These are phyloP conservation scores for Danio tinwini DNA, from an alignment of 2,797 vertebrate species.

Conservation along the genomic window DNA sequence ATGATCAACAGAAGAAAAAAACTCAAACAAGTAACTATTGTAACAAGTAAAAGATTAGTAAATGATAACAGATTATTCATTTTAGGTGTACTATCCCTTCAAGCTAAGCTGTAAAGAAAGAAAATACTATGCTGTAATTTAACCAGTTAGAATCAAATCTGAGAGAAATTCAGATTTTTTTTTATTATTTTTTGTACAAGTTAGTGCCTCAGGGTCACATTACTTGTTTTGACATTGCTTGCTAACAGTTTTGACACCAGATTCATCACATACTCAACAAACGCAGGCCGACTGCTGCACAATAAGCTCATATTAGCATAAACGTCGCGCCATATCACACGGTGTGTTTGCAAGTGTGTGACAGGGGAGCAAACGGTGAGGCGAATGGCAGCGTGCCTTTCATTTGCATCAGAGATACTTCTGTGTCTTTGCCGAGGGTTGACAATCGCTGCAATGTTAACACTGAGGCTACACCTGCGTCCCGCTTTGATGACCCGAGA, in stretches of 20 bases:
- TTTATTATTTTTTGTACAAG: background rate
- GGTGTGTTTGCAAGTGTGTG: slow-evolving; percentile 27
- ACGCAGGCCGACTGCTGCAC: slow-evolving; percentile 3
- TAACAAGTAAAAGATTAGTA: too few relatives aligned
- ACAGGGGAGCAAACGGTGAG: slow-evolving; percentile 51
- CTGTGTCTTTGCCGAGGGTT: slow-evolving; percentile 49
- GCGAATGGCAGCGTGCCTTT: slow-evolving; percentile 61
- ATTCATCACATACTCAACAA: slow-evolving; percentile 14
- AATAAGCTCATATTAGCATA: slow-evolving; percentile 20
- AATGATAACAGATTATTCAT: too few relatives aligned
- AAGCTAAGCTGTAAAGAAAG: too few relatives aligned
- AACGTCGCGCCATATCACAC: slow-evolving; percentile 5
- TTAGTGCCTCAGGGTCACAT: background rate
- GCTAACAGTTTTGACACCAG: slow-evolving; percentile 7
- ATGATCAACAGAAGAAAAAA: too few relatives aligned
- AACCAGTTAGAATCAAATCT: too few relatives aligned
- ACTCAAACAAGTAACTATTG: too few relatives aligned
- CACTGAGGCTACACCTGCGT: slow-evolving; percentile 63
- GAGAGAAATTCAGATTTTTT: background rate
- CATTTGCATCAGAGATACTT: slow-evolving; percentile 68
- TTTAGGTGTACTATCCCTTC: too few relatives aligned
- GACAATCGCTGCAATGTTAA: slow-evolving; percentile 55
- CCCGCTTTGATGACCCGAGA: slow-evolving; percentile 64
- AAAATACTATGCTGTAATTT: too few relatives aligned
- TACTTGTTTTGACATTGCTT: slow-evolving; percentile 22